Percentiles rank a stretch among this genome's conserved stretches.
Conservation (phyloP, 2,113 vertebrate genomes). For the Pitta sordida region DNA sequence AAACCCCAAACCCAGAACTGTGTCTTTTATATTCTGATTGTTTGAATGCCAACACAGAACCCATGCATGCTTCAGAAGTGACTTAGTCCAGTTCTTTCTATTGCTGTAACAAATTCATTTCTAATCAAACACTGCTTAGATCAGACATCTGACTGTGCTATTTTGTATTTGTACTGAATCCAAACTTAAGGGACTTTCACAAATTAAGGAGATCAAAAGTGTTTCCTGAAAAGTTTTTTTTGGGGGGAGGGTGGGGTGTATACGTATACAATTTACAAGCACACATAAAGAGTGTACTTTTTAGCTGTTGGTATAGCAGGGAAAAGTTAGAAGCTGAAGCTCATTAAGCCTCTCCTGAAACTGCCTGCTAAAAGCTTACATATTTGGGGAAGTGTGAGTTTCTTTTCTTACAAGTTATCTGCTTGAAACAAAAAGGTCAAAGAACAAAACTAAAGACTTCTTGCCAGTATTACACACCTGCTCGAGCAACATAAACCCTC, state of each 20-base stretch:
- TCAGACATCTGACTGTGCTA: not conserved
- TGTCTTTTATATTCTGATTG: not conserved
- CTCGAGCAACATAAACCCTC: not conserved
- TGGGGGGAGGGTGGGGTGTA: no score
- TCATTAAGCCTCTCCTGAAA: not conserved
- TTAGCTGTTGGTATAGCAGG: not conserved
- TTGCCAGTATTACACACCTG: not conserved
- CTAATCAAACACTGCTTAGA: not conserved
- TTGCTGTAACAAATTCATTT: not conserved
- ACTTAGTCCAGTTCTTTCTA: not conserved
- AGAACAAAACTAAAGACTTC: not conserved
- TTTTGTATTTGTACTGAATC: not conserved
- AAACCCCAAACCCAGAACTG: accelerated
- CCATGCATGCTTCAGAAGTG: not conserved
- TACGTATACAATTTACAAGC: not conserved
- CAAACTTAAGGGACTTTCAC: not conserved
- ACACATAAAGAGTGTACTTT: not conserved
- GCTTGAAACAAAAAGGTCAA: not conserved
- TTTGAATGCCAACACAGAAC: not conserved
- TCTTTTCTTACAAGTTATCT: not conserved
- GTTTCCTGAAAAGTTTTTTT: not conserved
- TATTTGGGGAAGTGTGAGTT: not conserved
- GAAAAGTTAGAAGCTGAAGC: not conserved
- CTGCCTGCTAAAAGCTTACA: not conserved
- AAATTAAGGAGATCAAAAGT: not conserved